These are phyloP conservation scores for Mimas tiliae DNA, from an alignment of 2,888 invertebrate genomes.

Conservation along the genomic window DNA sequence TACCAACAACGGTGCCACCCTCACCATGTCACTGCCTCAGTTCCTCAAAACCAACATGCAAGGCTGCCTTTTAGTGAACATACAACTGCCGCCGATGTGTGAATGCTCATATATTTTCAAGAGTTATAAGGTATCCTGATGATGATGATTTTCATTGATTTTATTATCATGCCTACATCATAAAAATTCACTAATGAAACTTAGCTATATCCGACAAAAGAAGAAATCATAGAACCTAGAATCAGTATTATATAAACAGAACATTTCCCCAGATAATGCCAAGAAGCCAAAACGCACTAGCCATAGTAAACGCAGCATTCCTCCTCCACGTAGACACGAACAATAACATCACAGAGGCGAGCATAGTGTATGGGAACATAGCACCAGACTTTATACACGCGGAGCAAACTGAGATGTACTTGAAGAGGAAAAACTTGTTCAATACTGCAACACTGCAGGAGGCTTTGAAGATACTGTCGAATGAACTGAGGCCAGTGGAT, in stretches of 20 bases:
- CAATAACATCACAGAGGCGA: constrained; percentile 62
- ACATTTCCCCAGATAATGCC: constrained; percentile 86
- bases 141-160: too few relatives aligned
- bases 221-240: too few relatives aligned
- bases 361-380: constrained; percentile 88
- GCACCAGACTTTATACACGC: constrained; percentile 85
- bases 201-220: too few relatives aligned
- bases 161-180: too few relatives aligned
- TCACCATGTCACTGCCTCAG: constrained; percentile 62
- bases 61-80: constrained; percentile 85
- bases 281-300: constrained; percentile 90
- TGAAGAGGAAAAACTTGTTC: constrained; percentile 71
- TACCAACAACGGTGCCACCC: constrained; percentile 39
- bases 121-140: constrained; percentile 86
- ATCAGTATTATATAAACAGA: too few relatives aligned
- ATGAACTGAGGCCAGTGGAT: constrained; percentile 87
- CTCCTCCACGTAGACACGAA: constrained; percentile 80
- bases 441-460: constrained; percentile 70
- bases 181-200: too few relatives aligned
- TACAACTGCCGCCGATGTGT: constrained; percentile 84
- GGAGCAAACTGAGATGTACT: constrained; percentile 78
- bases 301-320: constrained; percentile 91
- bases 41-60: constrained; percentile 86
- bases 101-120: constrained; percentile 75
- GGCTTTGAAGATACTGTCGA: constrained; percentile 79